Evolutionary conservation across 1,140 invertebrate genomes (phyloP).

Genomic region (Ips typographus): DNA sequence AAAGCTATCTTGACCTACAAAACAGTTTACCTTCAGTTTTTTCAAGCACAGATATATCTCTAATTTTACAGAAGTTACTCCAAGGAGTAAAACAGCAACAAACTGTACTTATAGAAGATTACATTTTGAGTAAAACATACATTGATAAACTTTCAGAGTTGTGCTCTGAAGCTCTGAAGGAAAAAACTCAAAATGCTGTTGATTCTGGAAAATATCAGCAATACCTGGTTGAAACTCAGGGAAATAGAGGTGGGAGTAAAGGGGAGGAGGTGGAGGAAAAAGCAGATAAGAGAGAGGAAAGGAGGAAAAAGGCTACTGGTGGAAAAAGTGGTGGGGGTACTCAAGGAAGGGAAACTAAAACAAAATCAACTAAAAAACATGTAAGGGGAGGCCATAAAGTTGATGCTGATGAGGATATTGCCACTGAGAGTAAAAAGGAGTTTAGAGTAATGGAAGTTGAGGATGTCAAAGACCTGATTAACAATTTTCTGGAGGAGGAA

Average conservation of each 20-base stretch:
- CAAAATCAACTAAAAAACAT: constrained; percentile 87
- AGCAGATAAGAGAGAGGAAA: constrained; percentile 80
- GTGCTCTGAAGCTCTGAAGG: constrained; percentile 68
- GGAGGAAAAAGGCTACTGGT: constrained; percentile 81
- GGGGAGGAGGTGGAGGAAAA: constrained; percentile 58
- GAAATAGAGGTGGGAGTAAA: constrained; percentile 49
- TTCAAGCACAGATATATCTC: constrained; percentile 71
- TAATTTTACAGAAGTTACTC: constrained; percentile 67
- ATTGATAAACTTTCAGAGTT: constrained; percentile 69
- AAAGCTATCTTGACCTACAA: constrained; percentile 78
- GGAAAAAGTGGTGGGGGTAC: constrained; percentile 88
- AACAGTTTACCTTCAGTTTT: constrained; percentile 79
- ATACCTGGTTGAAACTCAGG: constrained; percentile 61
- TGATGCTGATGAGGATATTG: constrained; percentile 65
- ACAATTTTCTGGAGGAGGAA: constrained; percentile 62
- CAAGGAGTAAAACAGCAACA: constrained; percentile 56
- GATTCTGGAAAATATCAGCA: constrained; percentile 67
- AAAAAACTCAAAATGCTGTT: constrained; percentile 73
- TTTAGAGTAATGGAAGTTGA: constrained; percentile 67
- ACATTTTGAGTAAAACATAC: constrained; percentile 64
- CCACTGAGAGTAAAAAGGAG: constrained; percentile 50
- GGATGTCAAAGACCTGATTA: constrained; percentile 63
- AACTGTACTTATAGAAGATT: constrained; percentile 56
- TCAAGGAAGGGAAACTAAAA: constrained; percentile 94
- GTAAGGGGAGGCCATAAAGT: constrained; percentile 53